Evolutionary conservation across 1,140 invertebrate species (phyloP).

Genomic region (Halotydeus destructor): DNA sequence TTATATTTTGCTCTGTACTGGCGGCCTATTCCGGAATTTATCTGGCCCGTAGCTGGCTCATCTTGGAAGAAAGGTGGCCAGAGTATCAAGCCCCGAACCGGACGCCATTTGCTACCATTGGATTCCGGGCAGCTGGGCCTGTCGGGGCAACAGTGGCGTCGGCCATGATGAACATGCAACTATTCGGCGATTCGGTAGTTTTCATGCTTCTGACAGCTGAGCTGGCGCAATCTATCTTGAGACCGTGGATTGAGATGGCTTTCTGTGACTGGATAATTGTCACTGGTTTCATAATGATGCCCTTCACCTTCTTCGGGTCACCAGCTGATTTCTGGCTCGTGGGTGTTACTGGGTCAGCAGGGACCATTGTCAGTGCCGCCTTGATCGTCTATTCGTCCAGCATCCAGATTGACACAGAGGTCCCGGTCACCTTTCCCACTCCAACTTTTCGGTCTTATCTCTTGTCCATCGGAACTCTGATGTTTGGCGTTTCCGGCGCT

Average conservation of each 20-base stretch:
- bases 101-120: slow-evolving; percentile 12
- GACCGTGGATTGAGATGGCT: slow-evolving; percentile 23
- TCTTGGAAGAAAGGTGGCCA: slow-evolving; percentile 12
- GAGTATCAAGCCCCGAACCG: slow-evolving; percentile 1
- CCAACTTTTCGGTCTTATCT: slow-evolving; percentile 30
- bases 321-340: slow-evolving; percentile 43
- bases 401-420: neutral
- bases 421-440: neutral
- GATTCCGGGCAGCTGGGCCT: slow-evolving; percentile 1
- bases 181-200: slow-evolving; percentile 45
- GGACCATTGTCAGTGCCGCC: neutral
- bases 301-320: slow-evolving; percentile 42
- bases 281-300: slow-evolving; percentile 35
- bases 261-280: slow-evolving; percentile 42
- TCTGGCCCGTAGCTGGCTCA: slow-evolving; percentile 11
- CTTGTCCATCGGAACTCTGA: slow-evolving; percentile 37
- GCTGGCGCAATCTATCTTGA: slow-evolving; percentile 34
- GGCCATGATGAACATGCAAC: slow-evolving; percentile 32
- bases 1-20: slow-evolving; percentile 1
- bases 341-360: neutral
- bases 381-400: slow-evolving; percentile 4
- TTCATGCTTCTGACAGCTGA: slow-evolving; percentile 42
- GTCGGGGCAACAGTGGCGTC: slow-evolving; percentile 4
- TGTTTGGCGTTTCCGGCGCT: slow-evolving; percentile 43
- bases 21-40: slow-evolving; percentile 2